Base-by-base conservation (phyloP, 2,888 invertebrate species). In the Pyrgus malvae region DNA sequence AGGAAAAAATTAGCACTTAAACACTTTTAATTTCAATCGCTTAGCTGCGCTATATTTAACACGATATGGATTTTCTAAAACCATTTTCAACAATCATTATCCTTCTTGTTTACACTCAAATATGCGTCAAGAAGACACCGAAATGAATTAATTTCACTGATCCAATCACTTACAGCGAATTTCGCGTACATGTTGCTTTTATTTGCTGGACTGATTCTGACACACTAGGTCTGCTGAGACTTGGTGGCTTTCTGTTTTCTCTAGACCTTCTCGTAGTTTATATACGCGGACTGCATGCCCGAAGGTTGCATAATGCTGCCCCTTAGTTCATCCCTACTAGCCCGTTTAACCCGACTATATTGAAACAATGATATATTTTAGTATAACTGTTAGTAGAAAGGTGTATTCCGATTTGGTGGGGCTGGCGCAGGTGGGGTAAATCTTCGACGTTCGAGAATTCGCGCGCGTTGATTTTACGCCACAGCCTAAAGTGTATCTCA, bases 151-250 rank as follows among this genome's bases (percentile, higher is more conserved):
- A 23, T 19, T 51, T 25, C 11, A 19, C 40, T 41, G 9, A 14
- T 56, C 33, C 40, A 46, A 23, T 31, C 37, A 84, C 89, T 89
- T 82, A 89, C 89, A 77, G 89, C 83, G 80, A 89, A 78, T 82
- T 87, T 87, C 61, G 89, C 80, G 89, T 86, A 85, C 89, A 89
- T 89, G 75, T 82, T 88, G 80, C 72, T 74, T 76, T 68, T 58
- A 62, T 68, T 74, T 68, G 88, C 88, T 88, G 88, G 87, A 86
- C 82, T 85, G 87, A 84, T 78, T 72, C 68, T 66, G 66, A 69
- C 73, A 78, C 78, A 78, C 79, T 80, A 76, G 70, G 73, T 65
- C 70, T 79, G 74, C 60, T 64, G 74, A 75, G 75, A 60, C 76
- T 81, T 77, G 71, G 68, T 84, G 74, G 76, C 81, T 85, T 83